phyloP scores from a whole-genome alignment of 2,113 vertebrate genomes.

The Helogale parvula region DNA sequence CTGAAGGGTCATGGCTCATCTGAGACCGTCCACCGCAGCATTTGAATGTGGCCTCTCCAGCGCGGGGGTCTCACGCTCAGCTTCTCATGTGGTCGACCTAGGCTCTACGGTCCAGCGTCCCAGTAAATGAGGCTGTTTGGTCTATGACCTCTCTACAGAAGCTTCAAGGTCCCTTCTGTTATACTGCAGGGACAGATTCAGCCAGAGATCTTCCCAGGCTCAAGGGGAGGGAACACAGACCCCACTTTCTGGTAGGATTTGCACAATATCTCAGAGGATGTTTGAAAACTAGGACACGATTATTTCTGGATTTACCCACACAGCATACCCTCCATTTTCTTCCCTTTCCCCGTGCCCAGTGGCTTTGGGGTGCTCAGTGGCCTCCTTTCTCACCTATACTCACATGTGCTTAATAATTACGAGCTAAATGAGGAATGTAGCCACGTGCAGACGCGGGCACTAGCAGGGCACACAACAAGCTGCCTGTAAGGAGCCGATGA shows the following conservation, averaged over 20 bases:
- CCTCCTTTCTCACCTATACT: not conserved
- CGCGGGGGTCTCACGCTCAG: not conserved
- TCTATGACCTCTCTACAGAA: not conserved
- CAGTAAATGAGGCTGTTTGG: not conserved
- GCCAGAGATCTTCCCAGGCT: not conserved
- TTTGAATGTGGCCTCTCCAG: not conserved
- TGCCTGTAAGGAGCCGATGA: not conserved
- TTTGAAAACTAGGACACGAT: not conserved
- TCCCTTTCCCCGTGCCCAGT: not conserved
- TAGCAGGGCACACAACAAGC: not conserved
- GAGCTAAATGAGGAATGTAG: not conserved
- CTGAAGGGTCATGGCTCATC: no score
- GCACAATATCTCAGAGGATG: not conserved
- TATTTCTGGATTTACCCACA: not conserved
- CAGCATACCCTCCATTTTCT: not conserved
- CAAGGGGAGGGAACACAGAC: not conserved
- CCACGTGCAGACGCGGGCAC: not conserved
- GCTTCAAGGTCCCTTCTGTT: not conserved
- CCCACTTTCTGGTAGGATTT: not conserved
- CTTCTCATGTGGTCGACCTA: accelerated
- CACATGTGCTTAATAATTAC: no score
- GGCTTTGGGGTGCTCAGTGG: not conserved
- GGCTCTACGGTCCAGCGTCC: not conserved
- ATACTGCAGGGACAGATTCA: not conserved
- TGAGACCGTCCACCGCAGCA: not conserved